Percentiles rank a stretch among this genome's conserved stretches.
Evolutionary conservation across 2,113 vertebrate genomes (phyloP).

Genomic region (Uria aalge): DNA sequence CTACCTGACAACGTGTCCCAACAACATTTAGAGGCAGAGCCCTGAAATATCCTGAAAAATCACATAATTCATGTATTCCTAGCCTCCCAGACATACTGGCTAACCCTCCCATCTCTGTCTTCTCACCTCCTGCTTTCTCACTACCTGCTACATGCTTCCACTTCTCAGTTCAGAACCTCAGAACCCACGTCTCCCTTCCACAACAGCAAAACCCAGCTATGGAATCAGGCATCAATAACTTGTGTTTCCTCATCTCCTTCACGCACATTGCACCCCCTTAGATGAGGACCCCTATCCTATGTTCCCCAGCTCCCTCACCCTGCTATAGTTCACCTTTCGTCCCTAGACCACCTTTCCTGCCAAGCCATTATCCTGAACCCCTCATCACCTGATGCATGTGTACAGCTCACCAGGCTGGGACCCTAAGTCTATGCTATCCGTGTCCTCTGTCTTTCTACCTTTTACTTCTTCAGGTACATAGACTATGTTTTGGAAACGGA

Average conservation of each 20-base stretch:
- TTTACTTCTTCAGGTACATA: not conserved
- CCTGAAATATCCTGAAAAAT: not conserved
- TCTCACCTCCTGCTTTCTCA: not conserved
- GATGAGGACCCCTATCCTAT: not conserved
- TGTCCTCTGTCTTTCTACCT: not conserved
- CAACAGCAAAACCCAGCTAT: not conserved
- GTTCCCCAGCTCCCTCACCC: not conserved
- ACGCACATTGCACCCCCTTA: not conserved
- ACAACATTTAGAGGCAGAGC: not conserved
- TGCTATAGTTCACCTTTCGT: not conserved
- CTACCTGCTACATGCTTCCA: not conserved
- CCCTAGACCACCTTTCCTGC: not conserved
- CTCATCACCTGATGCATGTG: not conserved
- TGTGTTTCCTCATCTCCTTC: not conserved
- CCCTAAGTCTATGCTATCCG: not conserved
- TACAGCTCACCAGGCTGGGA: not conserved
- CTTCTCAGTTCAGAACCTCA: not conserved
- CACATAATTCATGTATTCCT: not conserved
- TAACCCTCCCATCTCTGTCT: not conserved
- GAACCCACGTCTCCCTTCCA: not conserved
- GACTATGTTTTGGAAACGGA: not conserved
- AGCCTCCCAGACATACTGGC: not conserved
- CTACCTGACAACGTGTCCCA: not conserved
- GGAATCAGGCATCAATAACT: not conserved
- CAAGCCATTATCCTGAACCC: not conserved